Evolutionary conservation across 1,140 invertebrate species (phyloP).

Genomic region (Oreohelix idahoensis): DNA sequence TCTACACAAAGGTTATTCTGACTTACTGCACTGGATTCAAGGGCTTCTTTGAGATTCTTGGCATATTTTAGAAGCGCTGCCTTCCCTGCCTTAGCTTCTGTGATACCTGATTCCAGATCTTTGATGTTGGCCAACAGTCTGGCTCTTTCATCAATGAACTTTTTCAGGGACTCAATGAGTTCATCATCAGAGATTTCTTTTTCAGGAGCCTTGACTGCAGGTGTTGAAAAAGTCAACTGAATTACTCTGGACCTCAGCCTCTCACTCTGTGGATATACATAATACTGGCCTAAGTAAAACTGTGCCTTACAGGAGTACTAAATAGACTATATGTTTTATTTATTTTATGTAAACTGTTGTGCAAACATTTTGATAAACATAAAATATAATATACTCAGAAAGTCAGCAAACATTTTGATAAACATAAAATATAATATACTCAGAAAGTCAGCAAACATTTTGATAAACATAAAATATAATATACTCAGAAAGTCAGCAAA

Average conservation of each 20-base stretch:
- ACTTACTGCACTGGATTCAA: constrained; percentile 60
- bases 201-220: constrained; percentile 65
- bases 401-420: no score
- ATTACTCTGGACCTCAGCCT: constrained; percentile 68
- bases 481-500: no score
- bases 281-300: no score
- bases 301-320: no score
- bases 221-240: constrained; percentile 69
- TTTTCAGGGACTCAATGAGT: constrained; percentile 66
- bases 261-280: constrained; percentile 62
- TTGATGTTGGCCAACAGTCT: constrained; percentile 58
- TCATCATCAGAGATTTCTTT: constrained; percentile 70
- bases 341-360: no score
- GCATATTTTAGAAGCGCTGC: constrained; percentile 58
- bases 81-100: constrained; percentile 53
- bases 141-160: constrained; percentile 65
- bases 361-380: no score
- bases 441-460: no score
- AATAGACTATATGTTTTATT: no score
- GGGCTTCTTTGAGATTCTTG: constrained; percentile 57
- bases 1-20: not conserved
- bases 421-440: no score
- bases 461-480: no score
- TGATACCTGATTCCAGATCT: constrained; percentile 59
- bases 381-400: no score